A percentile compares a stretch with the other conserved stretches of the same genome.
Evolutionary conservation across 2,797 vertebrate species (phyloP).

Genomic region (Sebastes cheni): DNA sequence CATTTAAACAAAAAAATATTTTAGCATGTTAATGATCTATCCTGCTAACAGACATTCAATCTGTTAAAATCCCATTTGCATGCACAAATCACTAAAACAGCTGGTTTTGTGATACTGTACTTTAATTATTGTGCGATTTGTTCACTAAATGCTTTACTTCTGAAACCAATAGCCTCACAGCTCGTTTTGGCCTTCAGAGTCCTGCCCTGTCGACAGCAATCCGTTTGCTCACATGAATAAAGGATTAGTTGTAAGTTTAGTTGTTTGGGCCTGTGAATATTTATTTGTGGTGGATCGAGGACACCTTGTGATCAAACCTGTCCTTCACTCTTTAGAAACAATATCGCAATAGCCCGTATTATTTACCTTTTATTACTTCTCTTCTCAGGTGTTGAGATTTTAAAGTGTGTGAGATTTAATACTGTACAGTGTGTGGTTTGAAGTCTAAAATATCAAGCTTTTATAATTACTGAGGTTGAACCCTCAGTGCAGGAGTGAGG

Average conservation of each 20-base stretch:
- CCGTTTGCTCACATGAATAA: slow-evolving; percentile 67
- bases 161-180: slow-evolving; percentile 13
- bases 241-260: slow-evolving; percentile 56
- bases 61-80: background rate
- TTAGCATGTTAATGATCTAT: background rate
- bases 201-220: slow-evolving; percentile 20
- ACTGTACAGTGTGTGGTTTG: background rate
- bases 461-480: background rate
- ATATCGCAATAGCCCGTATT: background rate
- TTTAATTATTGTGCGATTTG: background rate
- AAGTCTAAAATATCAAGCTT: background rate
- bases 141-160: background rate
- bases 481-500: no score
- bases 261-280: slow-evolving; percentile 55
- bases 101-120: slow-evolving; percentile 1
- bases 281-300: slow-evolving; percentile 32
- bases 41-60: background rate
- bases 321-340: background rate
- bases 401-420: background rate
- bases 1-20: background rate
- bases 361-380: background rate
- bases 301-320: slow-evolving; percentile 3
- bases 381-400: background rate
- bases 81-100: background rate
- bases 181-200: slow-evolving; percentile 5